These are phyloP conservation scores for Prionailurus viverrinus DNA, from an alignment of 2,113 vertebrate genomes.

Conservation along the genomic window DNA sequence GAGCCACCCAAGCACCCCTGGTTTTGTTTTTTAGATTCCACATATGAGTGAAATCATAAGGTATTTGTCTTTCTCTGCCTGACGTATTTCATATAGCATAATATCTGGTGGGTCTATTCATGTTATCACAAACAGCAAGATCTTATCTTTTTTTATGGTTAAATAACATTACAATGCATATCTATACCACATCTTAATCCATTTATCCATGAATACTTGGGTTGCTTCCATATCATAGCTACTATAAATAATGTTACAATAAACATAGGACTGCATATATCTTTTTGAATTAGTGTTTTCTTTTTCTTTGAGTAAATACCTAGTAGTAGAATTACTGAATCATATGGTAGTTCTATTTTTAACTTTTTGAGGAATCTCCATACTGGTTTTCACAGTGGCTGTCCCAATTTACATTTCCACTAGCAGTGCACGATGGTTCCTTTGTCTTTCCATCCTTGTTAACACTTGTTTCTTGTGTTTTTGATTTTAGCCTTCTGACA, in stretches of 20 bases:
- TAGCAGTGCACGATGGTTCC: not conserved
- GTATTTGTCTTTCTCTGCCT: not conserved
- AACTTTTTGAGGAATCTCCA: not conserved
- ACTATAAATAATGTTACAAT: not conserved
- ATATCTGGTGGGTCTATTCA: not conserved
- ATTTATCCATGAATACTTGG: not conserved
- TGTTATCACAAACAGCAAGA: not conserved
- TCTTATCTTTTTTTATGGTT: not conserved
- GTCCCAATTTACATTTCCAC: not conserved
- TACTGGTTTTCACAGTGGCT: not conserved
- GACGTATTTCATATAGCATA: not conserved
- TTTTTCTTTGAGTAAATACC: not conserved
- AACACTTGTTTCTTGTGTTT: not conserved
- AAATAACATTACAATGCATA: not conserved
- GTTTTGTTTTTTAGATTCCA: not conserved
- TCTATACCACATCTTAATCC: not conserved
- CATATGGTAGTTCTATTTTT: not conserved
- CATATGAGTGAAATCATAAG: not conserved
- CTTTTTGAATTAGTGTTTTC: not conserved
- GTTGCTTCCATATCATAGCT: not conserved
- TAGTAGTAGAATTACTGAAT: not conserved
- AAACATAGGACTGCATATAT: not conserved
- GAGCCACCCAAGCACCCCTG: too few relatives aligned
- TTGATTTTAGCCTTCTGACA: not conserved
- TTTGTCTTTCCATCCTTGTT: not conserved